Percentiles rank a stretch among this genome's conserved stretches.
These are phyloP conservation scores for Pseudopodoces humilis DNA, from an alignment of 2,113 vertebrate genomes.

Conservation along the genomic window DNA sequence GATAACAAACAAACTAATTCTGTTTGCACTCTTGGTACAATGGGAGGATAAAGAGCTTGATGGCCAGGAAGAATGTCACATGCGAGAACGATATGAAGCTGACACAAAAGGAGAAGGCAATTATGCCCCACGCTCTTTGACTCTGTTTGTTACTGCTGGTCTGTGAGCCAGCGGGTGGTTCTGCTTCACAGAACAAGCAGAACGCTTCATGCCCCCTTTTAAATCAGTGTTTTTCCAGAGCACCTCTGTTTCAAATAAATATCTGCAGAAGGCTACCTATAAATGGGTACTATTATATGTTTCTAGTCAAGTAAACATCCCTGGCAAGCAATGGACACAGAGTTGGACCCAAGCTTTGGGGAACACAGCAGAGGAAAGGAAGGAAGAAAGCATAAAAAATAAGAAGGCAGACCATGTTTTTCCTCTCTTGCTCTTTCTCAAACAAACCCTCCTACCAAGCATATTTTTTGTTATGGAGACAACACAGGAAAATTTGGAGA, in stretches of 20 bases:
- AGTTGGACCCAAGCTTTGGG: background rate
- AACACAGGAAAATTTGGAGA: background rate
- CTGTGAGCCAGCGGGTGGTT: background rate
- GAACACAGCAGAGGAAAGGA: background rate
- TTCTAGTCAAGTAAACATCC: background rate
- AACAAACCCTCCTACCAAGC: background rate
- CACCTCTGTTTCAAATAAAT: background rate
- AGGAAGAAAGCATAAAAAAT: background rate
- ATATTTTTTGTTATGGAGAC: background rate
- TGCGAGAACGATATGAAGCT: background rate
- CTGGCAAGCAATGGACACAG: background rate
- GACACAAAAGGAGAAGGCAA: constrained; percentile 38
- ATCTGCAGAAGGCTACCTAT: background rate
- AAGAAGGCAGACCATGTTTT: background rate
- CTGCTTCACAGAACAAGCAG: constrained; percentile 33
- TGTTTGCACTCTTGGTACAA: constrained; percentile 2
- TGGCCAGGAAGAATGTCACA: constrained; percentile 37
- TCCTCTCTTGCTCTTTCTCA: background rate
- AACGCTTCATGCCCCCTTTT: background rate
- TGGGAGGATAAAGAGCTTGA: background rate
- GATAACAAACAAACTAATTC: constrained; percentile 38
- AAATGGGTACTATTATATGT: background rate
- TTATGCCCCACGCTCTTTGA: background rate
- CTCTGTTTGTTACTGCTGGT: background rate
- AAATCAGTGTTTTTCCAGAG: background rate